Evolutionary conservation across 1,140 invertebrate species (phyloP).

Genomic region (Uloborus diversus): DNA sequence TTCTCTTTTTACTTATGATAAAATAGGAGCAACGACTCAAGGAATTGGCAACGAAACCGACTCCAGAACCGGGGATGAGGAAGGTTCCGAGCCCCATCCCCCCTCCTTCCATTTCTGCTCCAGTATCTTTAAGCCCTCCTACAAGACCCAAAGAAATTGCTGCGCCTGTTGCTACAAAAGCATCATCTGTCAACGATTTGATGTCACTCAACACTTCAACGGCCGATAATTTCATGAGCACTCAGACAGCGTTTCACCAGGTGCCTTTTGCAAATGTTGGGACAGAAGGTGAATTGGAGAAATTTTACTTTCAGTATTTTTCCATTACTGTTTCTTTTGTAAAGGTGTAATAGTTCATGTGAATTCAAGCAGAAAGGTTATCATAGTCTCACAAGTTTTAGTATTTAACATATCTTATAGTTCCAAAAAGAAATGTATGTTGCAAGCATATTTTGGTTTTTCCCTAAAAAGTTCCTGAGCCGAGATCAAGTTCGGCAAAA

Average conservation of each 20-base stretch:
- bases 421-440: too few species aligned
- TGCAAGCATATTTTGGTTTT: too few species aligned
- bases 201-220: constrained; percentile 39
- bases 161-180: neutral
- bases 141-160: constrained; percentile 14
- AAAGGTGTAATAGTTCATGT: too few species aligned
- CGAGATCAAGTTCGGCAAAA: too few species aligned
- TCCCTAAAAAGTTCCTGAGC: too few species aligned
- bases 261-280: constrained; percentile 42
- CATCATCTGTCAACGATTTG: constrained; percentile 8
- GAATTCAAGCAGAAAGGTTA: too few species aligned
- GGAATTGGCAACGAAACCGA: constrained; percentile 6
- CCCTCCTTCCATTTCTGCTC: constrained; percentile 5
- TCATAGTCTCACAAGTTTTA: too few species aligned
- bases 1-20: too few species aligned
- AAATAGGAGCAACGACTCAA: constrained; percentile 49
- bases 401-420: too few species aligned
- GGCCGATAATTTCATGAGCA: neutral
- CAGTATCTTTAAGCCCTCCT: constrained; percentile 32
- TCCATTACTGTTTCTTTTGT: too few species aligned
- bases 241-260: constrained; percentile 23
- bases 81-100: constrained; percentile 44
- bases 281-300: constrained; percentile 9
- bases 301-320: too few species aligned
- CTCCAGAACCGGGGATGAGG: neutral